phyloP scores from a whole-genome alignment of 2,888 invertebrate genomes.

The Myathropa florea region DNA sequence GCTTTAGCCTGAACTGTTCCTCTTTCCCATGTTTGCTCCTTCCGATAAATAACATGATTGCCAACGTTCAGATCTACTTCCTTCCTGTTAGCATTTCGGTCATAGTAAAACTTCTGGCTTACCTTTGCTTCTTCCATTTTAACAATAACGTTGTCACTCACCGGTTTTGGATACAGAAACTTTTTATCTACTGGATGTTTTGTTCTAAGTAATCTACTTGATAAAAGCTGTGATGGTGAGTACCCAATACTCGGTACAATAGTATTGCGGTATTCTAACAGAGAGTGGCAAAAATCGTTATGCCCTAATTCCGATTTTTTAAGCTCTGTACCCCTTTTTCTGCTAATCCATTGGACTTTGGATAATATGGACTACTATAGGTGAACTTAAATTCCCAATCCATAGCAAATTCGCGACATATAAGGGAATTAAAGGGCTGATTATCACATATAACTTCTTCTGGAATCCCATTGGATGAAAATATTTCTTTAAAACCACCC shows the following conservation, averaged over 20 bases:
- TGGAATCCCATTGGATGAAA: constrained; percentile 24
- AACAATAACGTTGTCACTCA: neutral
- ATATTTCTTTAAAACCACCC: constrained; percentile 8
- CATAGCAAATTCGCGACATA: constrained; percentile 20
- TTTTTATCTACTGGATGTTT: constrained; percentile 10
- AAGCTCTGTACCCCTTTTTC: constrained; percentile 34
- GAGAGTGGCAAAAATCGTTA: neutral
- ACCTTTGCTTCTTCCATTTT: constrained; percentile 8
- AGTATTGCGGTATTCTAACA: constrained; percentile 25
- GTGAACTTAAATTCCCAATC: no score
- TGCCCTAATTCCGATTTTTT: constrained; percentile 22
- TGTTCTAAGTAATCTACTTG: constrained; percentile 27
- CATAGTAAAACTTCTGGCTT: constrained; percentile 9
- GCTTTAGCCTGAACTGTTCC: no score
- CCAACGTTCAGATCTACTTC: neutral
- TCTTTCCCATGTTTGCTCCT: no score
- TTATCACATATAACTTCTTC: constrained; percentile 34
- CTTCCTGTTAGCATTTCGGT: no score
- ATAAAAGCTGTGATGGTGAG: constrained; percentile 31
- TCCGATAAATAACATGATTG: neutral
- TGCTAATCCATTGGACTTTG: no score
- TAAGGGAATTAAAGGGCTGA: constrained; percentile 28
- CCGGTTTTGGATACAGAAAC: neutral
- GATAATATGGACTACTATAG: no score
- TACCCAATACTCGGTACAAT: constrained; percentile 7